phyloP scores from a whole-genome alignment of 2,113 vertebrate species.

The Neodon shergylaensis region DNA sequence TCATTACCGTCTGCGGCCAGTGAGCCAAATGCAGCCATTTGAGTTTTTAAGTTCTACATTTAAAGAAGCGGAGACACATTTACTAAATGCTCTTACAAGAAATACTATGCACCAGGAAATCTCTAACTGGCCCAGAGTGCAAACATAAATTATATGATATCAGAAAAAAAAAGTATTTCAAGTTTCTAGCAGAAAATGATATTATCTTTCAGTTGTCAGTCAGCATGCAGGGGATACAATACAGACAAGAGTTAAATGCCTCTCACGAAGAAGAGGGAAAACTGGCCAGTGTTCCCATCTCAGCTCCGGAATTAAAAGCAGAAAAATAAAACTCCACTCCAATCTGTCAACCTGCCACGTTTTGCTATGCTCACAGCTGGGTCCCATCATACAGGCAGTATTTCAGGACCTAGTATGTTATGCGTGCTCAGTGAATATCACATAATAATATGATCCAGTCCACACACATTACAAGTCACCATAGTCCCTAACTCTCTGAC shows the following conservation, averaged over 20 bases:
- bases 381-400: background rate
- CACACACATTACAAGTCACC: background rate
- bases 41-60: constrained; percentile 63
- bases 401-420: background rate
- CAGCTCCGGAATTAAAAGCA: constrained; percentile 13
- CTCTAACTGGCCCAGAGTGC: constrained; percentile 66
- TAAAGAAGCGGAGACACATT: constrained; percentile 68
- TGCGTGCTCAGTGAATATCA: constrained; percentile 10
- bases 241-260: constrained; percentile 48
- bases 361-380: background rate
- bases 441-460: background rate
- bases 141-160: constrained; percentile 74
- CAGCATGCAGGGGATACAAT: background rate
- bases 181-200: constrained; percentile 54
- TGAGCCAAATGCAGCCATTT: constrained; percentile 62
- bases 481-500: background rate
- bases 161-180: constrained; percentile 67
- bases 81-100: constrained; percentile 66
- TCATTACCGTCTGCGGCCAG: constrained; percentile 73
- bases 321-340: constrained; percentile 10
- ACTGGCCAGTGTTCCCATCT: constrained; percentile 48
- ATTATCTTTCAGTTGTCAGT: constrained; percentile 58
- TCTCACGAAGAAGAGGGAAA: background rate
- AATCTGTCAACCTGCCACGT: background rate
- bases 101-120: constrained; percentile 63